phyloP scores from a whole-genome alignment of 2,888 invertebrate species.

The Minunthozetes semirufus region DNA sequence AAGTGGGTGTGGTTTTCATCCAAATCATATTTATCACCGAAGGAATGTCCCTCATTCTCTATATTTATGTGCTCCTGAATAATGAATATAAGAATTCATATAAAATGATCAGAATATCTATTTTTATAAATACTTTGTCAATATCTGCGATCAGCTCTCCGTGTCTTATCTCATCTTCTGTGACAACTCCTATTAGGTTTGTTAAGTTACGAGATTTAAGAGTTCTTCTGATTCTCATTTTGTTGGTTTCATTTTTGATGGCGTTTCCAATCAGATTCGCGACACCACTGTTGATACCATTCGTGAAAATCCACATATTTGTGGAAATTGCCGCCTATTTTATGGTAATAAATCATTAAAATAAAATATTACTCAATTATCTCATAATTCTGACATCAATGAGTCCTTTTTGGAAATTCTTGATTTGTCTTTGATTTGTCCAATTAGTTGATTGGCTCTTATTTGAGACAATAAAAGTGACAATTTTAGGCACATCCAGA shows the following conservation, averaged over 20 bases:
- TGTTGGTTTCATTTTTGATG: conserved; percentile 44
- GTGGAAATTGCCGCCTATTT: conserved; percentile 47
- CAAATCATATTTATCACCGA: conserved; percentile 45
- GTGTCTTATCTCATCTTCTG: conserved; percentile 40
- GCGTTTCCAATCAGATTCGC: conserved; percentile 48
- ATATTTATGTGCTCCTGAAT: conserved; percentile 36
- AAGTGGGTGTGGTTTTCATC: conserved; percentile 49
- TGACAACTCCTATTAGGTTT: conserved; percentile 40
- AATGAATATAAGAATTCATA: not conserved
- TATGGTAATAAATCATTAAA: not conserved
- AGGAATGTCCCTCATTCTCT: conserved; percentile 42
- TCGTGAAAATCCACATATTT: conserved; percentile 48
- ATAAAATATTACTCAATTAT: not conserved
- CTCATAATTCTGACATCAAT: conserved; percentile 39
- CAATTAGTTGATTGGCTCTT: conserved; percentile 41
- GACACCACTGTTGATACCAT: conserved; percentile 46
- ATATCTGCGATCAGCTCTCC: conserved; percentile 40
- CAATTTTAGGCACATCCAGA: conserved; percentile 42
- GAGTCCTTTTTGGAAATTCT: conserved; percentile 42
- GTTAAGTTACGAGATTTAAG: conserved; percentile 2
- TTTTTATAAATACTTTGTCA: not conserved
- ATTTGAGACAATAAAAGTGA: conserved; percentile 42
- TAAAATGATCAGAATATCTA: not conserved
- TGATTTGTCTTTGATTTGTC: conserved; percentile 41
- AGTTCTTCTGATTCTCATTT: conserved; percentile 42